Base-by-base conservation (phyloP, 2,113 vertebrate genomes). In the Dipodomys spectabilis region DNA sequence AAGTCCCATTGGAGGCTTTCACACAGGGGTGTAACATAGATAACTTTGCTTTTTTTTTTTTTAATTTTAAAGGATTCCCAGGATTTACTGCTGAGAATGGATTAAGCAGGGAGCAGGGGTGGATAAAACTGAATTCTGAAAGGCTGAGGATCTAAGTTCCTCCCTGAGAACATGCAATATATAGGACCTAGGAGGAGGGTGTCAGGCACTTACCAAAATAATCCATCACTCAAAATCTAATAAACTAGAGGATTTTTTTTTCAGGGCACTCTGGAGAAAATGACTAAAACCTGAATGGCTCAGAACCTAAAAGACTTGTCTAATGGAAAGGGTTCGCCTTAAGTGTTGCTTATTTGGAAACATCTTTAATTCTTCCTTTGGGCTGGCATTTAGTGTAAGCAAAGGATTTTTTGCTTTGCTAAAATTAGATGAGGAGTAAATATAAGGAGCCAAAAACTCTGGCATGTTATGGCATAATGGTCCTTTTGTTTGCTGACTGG, bases 101-200 rank as follows among this genome's bases (percentile, higher is more conserved):
- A 49, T 73, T 71, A 78, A 84, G 75, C 44, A 32, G 72, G 53
- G 20, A 11, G 6, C 2, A 35, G 39, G 64, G 39, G 44, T 39
- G 32, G 23, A 53, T 62, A 75, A 13, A 79, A 64, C 28, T 83
- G 90, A 79, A 64, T 93, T 82, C 69, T 86, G 75, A 90, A 84
- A 78, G 30, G 86, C 27, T 45, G 25, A 79, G 27, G 20, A 79
- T 53, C 64, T 86, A 67, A 64, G 87, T 87, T 85, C n/a, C 49
- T 67, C 62, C 80, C 69, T 67, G 87, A 90, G 62, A 96, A 90
- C n/a, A 82, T 60, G 39, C 65, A 91, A 4, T 73, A 13, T 68
- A 80, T 87, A 65, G 77, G 32, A 67, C 62, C 82, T 67, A 12
- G 6, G 73, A 87, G 78, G 83, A 49, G 49, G 49, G 49, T 49